These are phyloP conservation scores for Taenaris catops DNA, from an alignment of 2,888 invertebrate genomes.

Conservation along the genomic window DNA sequence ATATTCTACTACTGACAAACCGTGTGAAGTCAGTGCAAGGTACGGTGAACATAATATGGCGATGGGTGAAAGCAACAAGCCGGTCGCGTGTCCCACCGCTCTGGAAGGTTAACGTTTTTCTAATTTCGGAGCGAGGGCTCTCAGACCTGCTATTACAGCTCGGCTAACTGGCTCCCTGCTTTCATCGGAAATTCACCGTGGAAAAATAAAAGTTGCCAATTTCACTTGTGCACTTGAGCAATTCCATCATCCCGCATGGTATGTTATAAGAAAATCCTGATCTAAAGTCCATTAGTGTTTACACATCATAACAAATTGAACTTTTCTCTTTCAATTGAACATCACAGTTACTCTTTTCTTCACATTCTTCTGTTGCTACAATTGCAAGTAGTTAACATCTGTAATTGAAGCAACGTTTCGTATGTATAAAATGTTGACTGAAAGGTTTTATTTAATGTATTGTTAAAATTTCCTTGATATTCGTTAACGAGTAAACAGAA, in stretches of 20 bases:
- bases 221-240: conserved; percentile 34
- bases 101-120: conserved; percentile 71
- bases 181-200: conserved; percentile 64
- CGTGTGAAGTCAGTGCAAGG: conserved; percentile 19
- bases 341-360: no score
- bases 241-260: conserved; percentile 17
- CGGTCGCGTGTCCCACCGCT: conserved; percentile 55
- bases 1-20: conserved; percentile 8
- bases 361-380: no score
- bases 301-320: no score
- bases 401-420: no score
- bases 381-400: no score
- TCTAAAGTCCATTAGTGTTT: no score
- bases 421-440: no score
- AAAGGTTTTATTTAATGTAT: no score
- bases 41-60: conserved; percentile 38
- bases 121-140: conserved; percentile 63
- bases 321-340: no score
- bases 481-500: no score
- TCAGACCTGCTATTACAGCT: conserved; percentile 50
- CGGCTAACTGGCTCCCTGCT: conserved; percentile 44
- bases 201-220: conserved; percentile 48
- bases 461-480: no score
- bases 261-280: no score
- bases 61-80: conserved; percentile 61